Base-by-base conservation (phyloP, 53 echinoderm and acorn worm species). In the Actinopyga echinites region DNA sequence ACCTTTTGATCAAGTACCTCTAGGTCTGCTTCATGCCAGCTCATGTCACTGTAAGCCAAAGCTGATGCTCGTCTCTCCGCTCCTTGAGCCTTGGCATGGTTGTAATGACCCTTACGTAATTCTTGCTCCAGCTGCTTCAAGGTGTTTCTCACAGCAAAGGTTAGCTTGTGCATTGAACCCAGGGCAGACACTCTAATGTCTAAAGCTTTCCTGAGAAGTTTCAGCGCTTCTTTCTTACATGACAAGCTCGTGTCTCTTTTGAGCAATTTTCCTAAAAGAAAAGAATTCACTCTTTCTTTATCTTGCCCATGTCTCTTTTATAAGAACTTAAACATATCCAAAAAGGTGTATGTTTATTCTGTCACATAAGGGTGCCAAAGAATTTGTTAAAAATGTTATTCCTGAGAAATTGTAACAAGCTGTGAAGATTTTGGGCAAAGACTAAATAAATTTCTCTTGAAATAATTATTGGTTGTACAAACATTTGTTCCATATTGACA, bases 141-240 rank as follows among this genome's bases (percentile, higher is more conserved):
- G 49, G 88, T 40, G 60, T 82, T 83, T 13, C 92, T 65, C 5
- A 94, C 86, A 24, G 87, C 90, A 21, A 86, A 56, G 37, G 97
- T 94, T 35, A 92, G 87, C 69, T 73, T 73, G 79, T 97, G 97
- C 52, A 86, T 66, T 52, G 97, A 64, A 3, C 97, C 97, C 9
- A 94, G 85, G 40, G 88, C 57, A 20, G 90, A 90, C 63, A 88
- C 88, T 26, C 91, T 86, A 42, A 97, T 94, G 75, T 97, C 97
- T 4, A 94, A 89, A 12, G 94, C 90, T 42, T 86, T 87, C 2
- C 54, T 69, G 40, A 94, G 86, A 33, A 88, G 85, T 2, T 37
- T 75, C n/a, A 89, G 69, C 8, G 97, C 92, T 63, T 97, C 97
- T 33, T 75, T 92, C 85, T 97, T 97, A 87, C 81, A 81, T 74